These are phyloP conservation scores for Crocodylus rhombifer DNA, from an alignment of 2,797 vertebrate genomes.

Conservation along the genomic window DNA sequence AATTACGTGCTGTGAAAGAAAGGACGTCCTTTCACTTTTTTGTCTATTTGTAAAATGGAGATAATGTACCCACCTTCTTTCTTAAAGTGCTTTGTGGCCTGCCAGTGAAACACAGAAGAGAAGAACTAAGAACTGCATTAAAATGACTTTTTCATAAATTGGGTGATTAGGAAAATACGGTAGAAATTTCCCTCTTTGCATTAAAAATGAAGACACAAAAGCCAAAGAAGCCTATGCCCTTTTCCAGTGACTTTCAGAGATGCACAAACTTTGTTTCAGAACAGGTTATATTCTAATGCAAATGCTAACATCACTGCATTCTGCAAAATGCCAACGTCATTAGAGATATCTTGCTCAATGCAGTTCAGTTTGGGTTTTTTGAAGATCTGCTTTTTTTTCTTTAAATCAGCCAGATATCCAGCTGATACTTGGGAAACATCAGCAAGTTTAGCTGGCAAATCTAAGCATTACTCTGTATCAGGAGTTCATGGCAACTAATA, in stretches of 20 bases:
- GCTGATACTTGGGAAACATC: neutral
- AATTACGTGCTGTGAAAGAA: neutral
- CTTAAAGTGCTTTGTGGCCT: neutral
- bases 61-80: neutral
- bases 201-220: neutral
- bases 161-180: neutral
- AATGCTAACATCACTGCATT: neutral
- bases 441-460: neutral
- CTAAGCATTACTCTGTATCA: neutral
- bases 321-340: neutral
- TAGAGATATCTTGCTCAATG: fast-evolving
- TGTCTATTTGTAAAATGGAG: neutral
- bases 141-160: neutral
- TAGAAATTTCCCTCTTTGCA: neutral
- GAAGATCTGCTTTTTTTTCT: fast-evolving
- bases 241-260: fast-evolving
- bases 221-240: neutral
- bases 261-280: neutral
- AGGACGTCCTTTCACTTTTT: neutral
- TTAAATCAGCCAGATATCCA: neutral
- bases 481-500: neutral
- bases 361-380: neutral
- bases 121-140: neutral
- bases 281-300: neutral
- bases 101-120: fast-evolving